Percentiles rank a stretch among this genome's conserved stretches.
phyloP scores from a whole-genome alignment of 2,113 vertebrate species.

The Malurus elegans region DNA sequence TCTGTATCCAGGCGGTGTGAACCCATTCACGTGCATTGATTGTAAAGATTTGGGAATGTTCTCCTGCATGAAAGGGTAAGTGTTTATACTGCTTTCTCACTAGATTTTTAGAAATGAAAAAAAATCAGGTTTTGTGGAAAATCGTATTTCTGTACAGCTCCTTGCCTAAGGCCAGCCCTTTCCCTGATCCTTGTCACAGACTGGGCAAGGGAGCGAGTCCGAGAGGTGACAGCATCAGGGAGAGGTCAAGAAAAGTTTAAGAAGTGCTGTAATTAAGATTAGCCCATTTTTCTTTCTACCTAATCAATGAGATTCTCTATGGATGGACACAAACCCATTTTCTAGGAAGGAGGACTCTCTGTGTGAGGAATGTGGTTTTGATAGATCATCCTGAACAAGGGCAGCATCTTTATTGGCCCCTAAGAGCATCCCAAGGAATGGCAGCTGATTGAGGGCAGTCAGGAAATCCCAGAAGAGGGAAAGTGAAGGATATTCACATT shows the following conservation, averaged over 20 bases:
- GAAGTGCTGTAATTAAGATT: neutral
- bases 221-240: fast-evolving
- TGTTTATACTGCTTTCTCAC: fast-evolving
- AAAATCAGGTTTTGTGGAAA: neutral
- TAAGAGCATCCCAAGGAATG: neutral
- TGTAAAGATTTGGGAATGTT: neutral
- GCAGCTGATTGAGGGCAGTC: constrained; percentile 18
- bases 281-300: neutral
- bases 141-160: neutral
- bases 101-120: neutral
- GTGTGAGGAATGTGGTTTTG: neutral
- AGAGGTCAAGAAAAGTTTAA: neutral
- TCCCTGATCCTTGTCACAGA: neutral
- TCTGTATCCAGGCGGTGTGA: fast-evolving
- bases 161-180: neutral
- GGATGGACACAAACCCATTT: neutral
- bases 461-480: constrained; percentile 7
- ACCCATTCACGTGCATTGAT: neutral
- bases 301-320: neutral
- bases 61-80: neutral
- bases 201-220: neutral
- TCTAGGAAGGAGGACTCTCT: neutral
- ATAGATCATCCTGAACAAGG: neutral
- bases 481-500: constrained; percentile 29
- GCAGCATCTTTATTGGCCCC: neutral